Base-by-base conservation (phyloP, 1,140 invertebrate genomes). In the Euura lappo region DNA sequence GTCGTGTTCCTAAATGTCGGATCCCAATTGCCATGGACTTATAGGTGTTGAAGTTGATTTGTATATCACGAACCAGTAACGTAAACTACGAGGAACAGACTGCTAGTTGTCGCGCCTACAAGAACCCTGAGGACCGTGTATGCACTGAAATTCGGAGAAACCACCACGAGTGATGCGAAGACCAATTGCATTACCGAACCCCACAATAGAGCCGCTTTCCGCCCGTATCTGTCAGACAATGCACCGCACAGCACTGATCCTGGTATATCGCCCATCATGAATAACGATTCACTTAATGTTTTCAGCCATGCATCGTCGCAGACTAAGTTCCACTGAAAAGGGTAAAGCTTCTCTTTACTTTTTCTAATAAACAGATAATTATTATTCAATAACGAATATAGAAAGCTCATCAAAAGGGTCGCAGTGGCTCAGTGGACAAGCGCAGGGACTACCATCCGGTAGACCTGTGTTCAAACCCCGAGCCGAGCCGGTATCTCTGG, bases 261-360 rank as follows among this genome's bases (percentile, higher is more conserved):
- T 75, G 94, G 76, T 79, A 96, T 90, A 65, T 95, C 93, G 72
- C 95, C 95, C 74, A 93, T 84, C 94, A 97, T 96, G 83, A 95
- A 95, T 65, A 95, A 79, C 2, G 94, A 91, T 83, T 96, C 94
- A 6, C 93, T 91, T 13, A 90, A 91, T 8, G 93, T 92, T 72
- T 89, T 86, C 72, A 94, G 79, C 86, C 91, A 94, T 42, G 89
- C 88, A 67, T 86, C 88, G 43, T 91, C 90, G 84, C 95, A 97
- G 10, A 96, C 93, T 78, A 96, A 84, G 79, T 94, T 81, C 90
- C 93, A 97, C 93, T 95, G 80, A 71, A 89, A 90, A n/a, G 28
- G 7, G 11, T 43, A 51, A 11, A 51, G 28, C 47, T 2, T 2
- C 11, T 7, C 6, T 51, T 51, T 11, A 7, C 28, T 28, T 28